Evolutionary conservation across 2,888 invertebrate species (phyloP).

Genomic region (Chloromyia formosa): DNA sequence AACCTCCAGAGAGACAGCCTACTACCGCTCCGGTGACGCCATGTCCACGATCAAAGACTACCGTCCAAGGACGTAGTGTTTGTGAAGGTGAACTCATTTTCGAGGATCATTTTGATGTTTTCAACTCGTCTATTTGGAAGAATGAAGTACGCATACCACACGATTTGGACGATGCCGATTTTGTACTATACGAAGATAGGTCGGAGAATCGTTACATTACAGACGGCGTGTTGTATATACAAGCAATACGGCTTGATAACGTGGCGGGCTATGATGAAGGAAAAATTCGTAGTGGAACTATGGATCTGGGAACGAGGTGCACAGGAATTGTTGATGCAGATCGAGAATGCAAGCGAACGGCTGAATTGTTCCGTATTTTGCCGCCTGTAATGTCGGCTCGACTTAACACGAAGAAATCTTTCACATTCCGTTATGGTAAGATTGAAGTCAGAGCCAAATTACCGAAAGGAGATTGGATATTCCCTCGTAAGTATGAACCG

Average conservation of each 20-base stretch:
- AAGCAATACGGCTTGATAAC: slow-evolving; percentile 59
- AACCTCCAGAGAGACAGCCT: neutral
- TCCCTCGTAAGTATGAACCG: slow-evolving; percentile 72
- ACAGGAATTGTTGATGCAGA: slow-evolving; percentile 64
- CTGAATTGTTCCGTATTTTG: slow-evolving; percentile 66
- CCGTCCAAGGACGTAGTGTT: slow-evolving; percentile 59
- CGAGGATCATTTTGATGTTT: slow-evolving; percentile 69
- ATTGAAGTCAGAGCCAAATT: slow-evolving; percentile 76
- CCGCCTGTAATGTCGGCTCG: slow-evolving; percentile 75
- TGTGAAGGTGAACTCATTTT: slow-evolving; percentile 69
- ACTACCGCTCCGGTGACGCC: neutral
- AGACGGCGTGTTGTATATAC: slow-evolving; percentile 59
- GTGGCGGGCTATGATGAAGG: slow-evolving; percentile 53
- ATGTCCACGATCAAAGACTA: slow-evolving; percentile 54
- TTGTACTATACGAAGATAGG: slow-evolving; percentile 63
- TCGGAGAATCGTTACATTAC: slow-evolving; percentile 58
- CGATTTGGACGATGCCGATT: slow-evolving; percentile 64
- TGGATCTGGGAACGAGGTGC: slow-evolving; percentile 63
- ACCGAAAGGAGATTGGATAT: slow-evolving; percentile 80
- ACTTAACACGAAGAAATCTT: slow-evolving; percentile 69
- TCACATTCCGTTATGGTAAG: slow-evolving; percentile 75
- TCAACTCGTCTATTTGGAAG: slow-evolving; percentile 67
- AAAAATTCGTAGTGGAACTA: slow-evolving; percentile 55
- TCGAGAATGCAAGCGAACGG: slow-evolving; percentile 59
- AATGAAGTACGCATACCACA: slow-evolving; percentile 69